A percentile compares a stretch with the other conserved stretches of the same genome.
Evolutionary conservation across 92 coral and sea anemone species (phyloP).

Genomic region (Palythoa grandiflora): DNA sequence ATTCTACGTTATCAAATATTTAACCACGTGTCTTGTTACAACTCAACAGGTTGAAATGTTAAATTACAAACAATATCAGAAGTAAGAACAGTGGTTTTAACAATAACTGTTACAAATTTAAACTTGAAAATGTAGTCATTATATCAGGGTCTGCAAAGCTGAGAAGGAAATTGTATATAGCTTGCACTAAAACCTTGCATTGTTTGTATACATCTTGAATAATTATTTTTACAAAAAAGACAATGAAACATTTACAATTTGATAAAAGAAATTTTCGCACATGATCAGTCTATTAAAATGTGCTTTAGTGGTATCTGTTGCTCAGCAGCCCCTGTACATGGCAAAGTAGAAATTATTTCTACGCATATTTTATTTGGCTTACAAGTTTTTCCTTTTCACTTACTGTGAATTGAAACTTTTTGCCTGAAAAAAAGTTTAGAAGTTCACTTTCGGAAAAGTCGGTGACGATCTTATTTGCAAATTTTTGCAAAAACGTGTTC

Average conservation of each 20-base stretch:
- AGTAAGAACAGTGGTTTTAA: slow-evolving; percentile 4
- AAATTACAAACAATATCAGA: background rate
- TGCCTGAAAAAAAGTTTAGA: slow-evolving; percentile 7
- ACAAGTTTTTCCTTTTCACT: slow-evolving; percentile 48
- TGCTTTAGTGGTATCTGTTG: background rate
- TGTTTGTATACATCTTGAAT: slow-evolving; percentile 1
- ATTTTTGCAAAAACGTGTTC: slow-evolving; percentile 37
- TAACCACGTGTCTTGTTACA: slow-evolving; percentile 1
- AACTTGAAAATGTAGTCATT: slow-evolving; percentile 22
- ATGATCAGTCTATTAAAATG: background rate
- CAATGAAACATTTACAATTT: slow-evolving; percentile 16
- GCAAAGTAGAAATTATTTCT: background rate
- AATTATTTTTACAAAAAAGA: background rate
- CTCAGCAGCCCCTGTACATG: slow-evolving; percentile 13
- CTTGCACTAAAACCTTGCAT: background rate
- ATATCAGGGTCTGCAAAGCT: slow-evolving; percentile 20
- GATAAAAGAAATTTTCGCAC: slow-evolving; percentile 2
- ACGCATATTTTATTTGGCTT: slow-evolving; percentile 18
- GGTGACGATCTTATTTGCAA: slow-evolving; percentile 3
- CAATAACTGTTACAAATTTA: slow-evolving; percentile 16
- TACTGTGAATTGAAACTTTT: slow-evolving; percentile 33
- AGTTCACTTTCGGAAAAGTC: slow-evolving; percentile 39
- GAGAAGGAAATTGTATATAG: background rate
- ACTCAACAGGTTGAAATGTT: background rate
- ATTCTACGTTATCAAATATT: slow-evolving; percentile 1